Conservation (phyloP, 2,888 invertebrate species). For the Ashinkailepas kermadecensis region DNA sequence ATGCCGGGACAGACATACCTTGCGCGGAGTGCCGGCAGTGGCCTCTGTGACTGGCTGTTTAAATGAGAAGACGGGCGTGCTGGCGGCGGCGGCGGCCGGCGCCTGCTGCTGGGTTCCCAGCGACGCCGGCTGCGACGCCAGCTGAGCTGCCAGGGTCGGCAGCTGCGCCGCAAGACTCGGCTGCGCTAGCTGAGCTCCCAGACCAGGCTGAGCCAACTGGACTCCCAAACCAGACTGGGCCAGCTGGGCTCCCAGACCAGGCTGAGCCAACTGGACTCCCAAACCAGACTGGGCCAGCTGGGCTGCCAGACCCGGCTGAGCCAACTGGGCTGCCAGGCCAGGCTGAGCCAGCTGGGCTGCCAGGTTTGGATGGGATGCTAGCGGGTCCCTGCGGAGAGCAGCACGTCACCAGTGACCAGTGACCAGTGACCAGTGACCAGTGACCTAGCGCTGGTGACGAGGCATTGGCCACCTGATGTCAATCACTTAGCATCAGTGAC, state of each 20-base stretch:
- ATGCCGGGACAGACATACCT: not conserved
- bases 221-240: not conserved
- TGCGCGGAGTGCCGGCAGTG: not conserved
- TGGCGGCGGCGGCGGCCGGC: not conserved
- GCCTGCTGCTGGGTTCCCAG: not conserved
- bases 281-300: not conserved
- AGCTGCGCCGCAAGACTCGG: not conserved
- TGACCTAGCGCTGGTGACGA: not conserved
- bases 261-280: not conserved
- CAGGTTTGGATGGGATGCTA: not conserved
- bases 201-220: not conserved
- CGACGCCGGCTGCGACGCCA: not conserved
- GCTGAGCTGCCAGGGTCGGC: not conserved
- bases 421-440: not conserved
- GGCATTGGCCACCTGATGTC: too few relatives aligned
- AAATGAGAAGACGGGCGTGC: conserved; percentile 1
- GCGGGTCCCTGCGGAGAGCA: not conserved
- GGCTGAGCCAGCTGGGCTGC: not conserved
- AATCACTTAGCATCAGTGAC: too few relatives aligned
- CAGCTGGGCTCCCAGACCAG: not conserved
- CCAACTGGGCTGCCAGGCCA: not conserved
- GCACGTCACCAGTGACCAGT: not conserved
- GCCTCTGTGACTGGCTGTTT: not conserved
- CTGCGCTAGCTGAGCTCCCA: not conserved
- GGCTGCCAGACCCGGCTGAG: not conserved